Evolutionary conservation across 2,113 vertebrate genomes (phyloP).

Genomic region (Psilopogon haemacephalus): DNA sequence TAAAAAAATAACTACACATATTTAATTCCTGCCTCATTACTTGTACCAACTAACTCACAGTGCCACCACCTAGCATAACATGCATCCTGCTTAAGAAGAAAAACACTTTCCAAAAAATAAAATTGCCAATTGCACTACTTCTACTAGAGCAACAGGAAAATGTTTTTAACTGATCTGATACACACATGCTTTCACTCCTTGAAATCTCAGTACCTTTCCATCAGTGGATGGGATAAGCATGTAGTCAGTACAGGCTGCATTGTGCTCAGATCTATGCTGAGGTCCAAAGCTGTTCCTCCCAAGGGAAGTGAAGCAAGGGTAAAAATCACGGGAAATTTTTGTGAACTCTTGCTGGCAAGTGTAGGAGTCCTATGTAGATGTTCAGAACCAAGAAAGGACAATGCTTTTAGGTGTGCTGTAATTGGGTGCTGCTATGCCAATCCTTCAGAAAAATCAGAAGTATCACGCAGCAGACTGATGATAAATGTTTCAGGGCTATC

Average conservation of each 20-base stretch:
- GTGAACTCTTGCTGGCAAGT: neutral
- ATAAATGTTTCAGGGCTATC: neutral
- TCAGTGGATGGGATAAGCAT: neutral
- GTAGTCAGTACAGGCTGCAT: neutral
- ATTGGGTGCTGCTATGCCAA: neutral
- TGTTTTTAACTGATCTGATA: neutral
- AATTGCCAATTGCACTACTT: neutral
- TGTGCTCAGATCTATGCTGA: accelerated
- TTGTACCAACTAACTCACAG: too few species aligned
- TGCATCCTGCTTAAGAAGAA: neutral
- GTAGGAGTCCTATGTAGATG: neutral
- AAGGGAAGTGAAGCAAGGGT: neutral
- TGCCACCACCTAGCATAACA: neutral
- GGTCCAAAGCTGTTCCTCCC: neutral
- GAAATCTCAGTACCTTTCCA: neutral
- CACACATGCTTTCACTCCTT: neutral
- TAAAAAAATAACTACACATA: too few species aligned
- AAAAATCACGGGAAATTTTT: neutral
- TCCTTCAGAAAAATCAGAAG: neutral
- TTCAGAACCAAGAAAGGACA: neutral
- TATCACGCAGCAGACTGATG: neutral
- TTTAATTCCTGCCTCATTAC: too few species aligned
- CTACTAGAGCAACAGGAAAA: neutral
- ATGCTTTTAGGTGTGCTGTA: neutral
- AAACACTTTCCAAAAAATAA: neutral